Base-by-base conservation (phyloP, 37 sponge, comb jelly and placozoan species). In the Aphrocallistes beatrix region DNA sequence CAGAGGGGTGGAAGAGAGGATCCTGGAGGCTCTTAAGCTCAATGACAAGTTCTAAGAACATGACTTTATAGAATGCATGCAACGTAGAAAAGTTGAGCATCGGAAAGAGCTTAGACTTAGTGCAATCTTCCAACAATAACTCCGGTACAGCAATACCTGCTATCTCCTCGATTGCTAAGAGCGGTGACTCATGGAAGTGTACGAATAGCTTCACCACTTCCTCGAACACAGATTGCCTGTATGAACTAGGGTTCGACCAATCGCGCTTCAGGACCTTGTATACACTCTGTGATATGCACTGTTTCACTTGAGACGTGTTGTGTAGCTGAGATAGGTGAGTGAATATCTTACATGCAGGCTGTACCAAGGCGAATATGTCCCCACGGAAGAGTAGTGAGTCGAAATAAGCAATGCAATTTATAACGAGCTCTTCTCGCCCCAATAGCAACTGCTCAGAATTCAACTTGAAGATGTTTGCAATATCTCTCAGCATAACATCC, bases 321-420 rank as follows among this genome's bases (percentile, higher is more conserved):
- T 13, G 8, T 3, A 60, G 75, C 17, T 25, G 75, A 60, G 75
- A 60, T 19, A 60, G 10, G 75, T 60, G 34, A 60, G 25, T 25
- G 21, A 25, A 60, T 60, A 60, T 60, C 75, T 60, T 60, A 60
- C 75, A 60, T 25, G n/a, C 75, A 60, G 75, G 75, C 75, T 3
- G 75, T 13, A 60, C 75, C 1, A 60, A 60, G 10, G 75, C 34
- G n/a, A 60, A 60, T 60, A 60, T 60, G 75, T 60, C n/a, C n/a
- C 75, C 75, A 60, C 75, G 75, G 75, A 60, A 60, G 10, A 60
- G 34, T 60, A 60, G 75, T 13, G 75, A 60, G 34, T 60, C 75
- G 75, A 60, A 60, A 30, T 60, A 60, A 60, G 25, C 75, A 28
- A 60, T 13, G n/a, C 28, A 21, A 60, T 60, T 60, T 3, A 60